Conservation (phyloP, 2,113 vertebrate genomes). For the Pardalotus punctatus region DNA sequence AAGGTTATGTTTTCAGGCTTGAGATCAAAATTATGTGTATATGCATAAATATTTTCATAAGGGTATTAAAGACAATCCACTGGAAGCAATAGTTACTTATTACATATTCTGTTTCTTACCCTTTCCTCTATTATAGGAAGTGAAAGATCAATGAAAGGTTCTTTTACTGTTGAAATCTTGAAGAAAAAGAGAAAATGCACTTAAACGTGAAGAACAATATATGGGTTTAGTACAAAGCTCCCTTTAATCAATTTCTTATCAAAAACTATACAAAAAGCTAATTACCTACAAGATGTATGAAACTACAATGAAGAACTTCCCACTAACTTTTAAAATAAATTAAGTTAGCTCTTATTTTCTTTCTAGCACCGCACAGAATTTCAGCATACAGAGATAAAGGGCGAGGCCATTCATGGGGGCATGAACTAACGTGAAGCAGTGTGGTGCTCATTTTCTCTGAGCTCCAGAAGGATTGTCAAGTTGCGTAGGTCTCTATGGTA, state of each 20-base stretch:
- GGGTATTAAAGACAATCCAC: not conserved
- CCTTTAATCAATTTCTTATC: not conserved
- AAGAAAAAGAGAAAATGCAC: constrained; percentile 55
- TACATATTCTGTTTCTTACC: constrained; percentile 80
- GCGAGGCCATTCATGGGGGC: not conserved
- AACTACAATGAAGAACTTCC: constrained; percentile 56
- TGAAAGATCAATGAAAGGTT: constrained; percentile 98
- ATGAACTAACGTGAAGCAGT: not conserved
- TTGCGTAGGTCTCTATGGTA: not conserved
- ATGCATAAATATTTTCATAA: not conserved
- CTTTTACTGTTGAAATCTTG: constrained; percentile 94
- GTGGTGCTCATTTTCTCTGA: not conserved
- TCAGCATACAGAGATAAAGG: not conserved
- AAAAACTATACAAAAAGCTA: not conserved
- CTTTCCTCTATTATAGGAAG: constrained; percentile 97
- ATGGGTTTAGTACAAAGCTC: not conserved
- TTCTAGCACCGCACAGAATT: not conserved
- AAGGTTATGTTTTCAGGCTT: not conserved
- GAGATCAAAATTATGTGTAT: not conserved
- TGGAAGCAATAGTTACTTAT: not conserved
- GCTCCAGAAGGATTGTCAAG: not conserved
- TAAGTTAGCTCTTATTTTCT: not conserved
- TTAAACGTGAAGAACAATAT: not conserved
- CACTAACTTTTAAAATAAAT: not conserved
- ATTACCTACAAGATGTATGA: not conserved